A percentile compares a stretch with the other conserved stretches of the same genome.
Evolutionary conservation across 1,140 invertebrate genomes (phyloP).

Genomic region (Drosophila trapezifrons): DNA sequence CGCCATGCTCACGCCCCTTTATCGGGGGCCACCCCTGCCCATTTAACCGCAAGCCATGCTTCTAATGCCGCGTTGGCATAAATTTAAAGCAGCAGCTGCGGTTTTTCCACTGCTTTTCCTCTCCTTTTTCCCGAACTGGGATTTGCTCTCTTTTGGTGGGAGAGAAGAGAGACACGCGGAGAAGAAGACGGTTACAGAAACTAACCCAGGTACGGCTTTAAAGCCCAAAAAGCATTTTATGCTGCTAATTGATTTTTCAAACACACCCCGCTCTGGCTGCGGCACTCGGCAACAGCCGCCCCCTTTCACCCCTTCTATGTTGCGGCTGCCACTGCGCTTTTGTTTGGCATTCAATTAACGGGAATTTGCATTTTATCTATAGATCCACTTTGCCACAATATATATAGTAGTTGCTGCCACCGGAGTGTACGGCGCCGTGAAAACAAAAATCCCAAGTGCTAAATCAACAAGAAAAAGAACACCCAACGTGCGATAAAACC

Average conservation of each 20-base stretch:
- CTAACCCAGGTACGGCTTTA: constrained; percentile 42
- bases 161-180: constrained; percentile 4
- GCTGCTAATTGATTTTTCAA: constrained; percentile 78
- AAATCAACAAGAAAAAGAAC: constrained; percentile 38
- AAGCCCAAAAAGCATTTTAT: constrained; percentile 67
- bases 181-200: constrained; percentile 31
- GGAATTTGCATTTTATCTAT: constrained; percentile 73
- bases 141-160: constrained; percentile 26
- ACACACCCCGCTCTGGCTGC: constrained; percentile 1
- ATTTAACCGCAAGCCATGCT: constrained; percentile 72
- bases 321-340: constrained; percentile 53
- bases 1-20: neutral
- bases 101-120: constrained; percentile 55
- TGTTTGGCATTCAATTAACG: constrained; percentile 77
- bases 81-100: constrained; percentile 80
- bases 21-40: constrained; percentile 20
- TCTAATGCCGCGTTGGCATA: constrained; percentile 77
- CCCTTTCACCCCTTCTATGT: constrained; percentile 4
- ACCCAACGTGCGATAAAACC: constrained; percentile 10
- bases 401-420: constrained; percentile 18
- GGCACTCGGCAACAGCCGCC: neutral
- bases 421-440: constrained; percentile 15
- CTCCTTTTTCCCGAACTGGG: constrained; percentile 15
- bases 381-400: constrained; percentile 44
- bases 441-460: constrained; percentile 43